Conservation (phyloP, 1,140 invertebrate genomes). For the Zelostemma sp. region DNA sequence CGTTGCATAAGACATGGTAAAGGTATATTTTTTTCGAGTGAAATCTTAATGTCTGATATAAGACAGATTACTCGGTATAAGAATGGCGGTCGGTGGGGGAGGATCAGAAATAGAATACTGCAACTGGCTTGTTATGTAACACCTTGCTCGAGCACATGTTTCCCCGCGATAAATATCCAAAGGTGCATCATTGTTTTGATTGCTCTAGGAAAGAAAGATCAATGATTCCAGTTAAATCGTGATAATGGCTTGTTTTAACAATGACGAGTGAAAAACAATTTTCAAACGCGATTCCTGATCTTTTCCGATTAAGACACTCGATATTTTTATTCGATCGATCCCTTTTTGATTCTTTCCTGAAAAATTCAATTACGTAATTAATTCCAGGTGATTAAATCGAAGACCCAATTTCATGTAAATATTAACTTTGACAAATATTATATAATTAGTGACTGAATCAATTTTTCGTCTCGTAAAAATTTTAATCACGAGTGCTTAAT, state of each 20-base stretch:
- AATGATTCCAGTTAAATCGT: conserved; percentile 13
- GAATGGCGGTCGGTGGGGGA: conserved; percentile 46
- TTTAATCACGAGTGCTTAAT: no score
- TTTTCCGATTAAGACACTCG: no score
- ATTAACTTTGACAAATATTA: no score
- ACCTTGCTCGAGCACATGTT: conserved; percentile 40
- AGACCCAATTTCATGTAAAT: no score
- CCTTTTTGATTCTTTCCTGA: no score
- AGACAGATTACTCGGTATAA: conserved; percentile 22
- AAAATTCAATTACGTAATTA: no score
- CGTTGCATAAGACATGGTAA: neutral
- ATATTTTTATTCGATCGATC: no score
- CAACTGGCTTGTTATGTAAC: conserved; percentile 55
- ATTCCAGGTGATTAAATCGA: no score
- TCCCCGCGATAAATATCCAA: conserved; percentile 30
- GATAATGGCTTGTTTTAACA: neutral
- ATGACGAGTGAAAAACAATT: no score
- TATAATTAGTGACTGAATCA: no score
- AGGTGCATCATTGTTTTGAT: conserved; percentile 25
- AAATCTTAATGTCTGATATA: conserved; percentile 12
- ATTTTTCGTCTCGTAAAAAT: no score
- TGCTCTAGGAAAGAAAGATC: conserved; percentile 11
- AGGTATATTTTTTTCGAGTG: neutral
- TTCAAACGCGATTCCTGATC: no score
- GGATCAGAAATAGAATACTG: conserved; percentile 64